Evolutionary conservation across 2,797 vertebrate genomes (phyloP), one percentile per base, ranked within the genome.

Genomic region (Varecia variegata): DNA sequence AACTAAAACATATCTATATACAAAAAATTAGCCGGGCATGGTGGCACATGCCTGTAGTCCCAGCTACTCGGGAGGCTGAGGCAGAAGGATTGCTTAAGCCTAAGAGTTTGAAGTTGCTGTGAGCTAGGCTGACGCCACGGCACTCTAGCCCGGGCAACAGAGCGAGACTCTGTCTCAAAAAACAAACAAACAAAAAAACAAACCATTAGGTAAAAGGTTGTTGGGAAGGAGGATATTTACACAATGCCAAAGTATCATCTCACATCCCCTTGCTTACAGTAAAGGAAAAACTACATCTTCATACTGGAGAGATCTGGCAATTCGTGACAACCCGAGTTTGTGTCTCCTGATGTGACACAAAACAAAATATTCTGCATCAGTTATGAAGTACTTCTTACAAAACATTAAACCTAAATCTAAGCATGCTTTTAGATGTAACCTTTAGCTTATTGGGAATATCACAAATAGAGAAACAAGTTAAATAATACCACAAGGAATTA

Each of bases 381-480:
- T 84, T 58, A 87, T 52, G 9, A 71, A 94, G n/a, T 50, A 87
- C 70, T 88, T 90, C 52, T 76, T 91, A 92, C 3, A 40, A 93
- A 81, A 62, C 47, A 23, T 56, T 82, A 82, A 90, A 68, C n/a
- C 35, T 89, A 62, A 86, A 79, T 80, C 79, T 88, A 92, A 92
- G 68, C 47, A 93, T 95, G 50, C 38, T 85, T 73, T 92, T 45
- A 80, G n/a, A 68, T 68, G 10, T 20, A 94, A 70, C 38, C 85
- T 70, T 15, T 7, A 54, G 25, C 67, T 91, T 79, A 73, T 8
- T 38, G 20, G 65, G 90, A 86, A 92, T 47, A 90, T 4, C 73
- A 50, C 14, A 56, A 40, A 45, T 9, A 95, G 12, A 91, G 23
- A 43, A 73, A 65, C 9, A 86, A 88, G n/a, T 88, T 76, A 71